Evolutionary conservation across 2,888 invertebrate species (phyloP), one percentile per base, ranked within the genome.

Genomic region (Myathropa florea): DNA sequence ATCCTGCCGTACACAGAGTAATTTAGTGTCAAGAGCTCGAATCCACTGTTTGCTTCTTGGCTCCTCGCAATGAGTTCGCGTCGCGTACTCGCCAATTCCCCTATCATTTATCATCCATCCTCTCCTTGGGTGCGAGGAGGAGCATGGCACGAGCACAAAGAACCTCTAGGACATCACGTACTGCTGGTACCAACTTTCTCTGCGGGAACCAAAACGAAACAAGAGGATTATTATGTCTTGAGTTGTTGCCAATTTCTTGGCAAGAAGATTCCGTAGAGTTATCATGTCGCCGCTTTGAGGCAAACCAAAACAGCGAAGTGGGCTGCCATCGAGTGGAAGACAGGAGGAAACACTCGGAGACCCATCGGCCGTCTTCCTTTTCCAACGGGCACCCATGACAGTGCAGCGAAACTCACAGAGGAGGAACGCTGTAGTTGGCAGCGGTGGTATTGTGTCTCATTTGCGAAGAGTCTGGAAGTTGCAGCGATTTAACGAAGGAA

Each of bases 181-280:
- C 65, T 83, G 72, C 64, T 70, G 23, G 57, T 24, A 14, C 73
- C 46, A 86, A 82, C 78, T 82, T 81, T 71, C 68, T 59, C 59
- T 33, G 30, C 67, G 72, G 68, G 24, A 75, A 67, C 61, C 64
- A 21, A 64, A 67, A 63, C 75, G 70, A 89, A 89, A 89, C 88
- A 89, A 88, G 88, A 88, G 86, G 88, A 89, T 88, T 89, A 89
- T 89, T 88, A 88, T 89, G 88, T 89, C 88, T 88, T 88, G 89
- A 88, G 81, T 81, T 88, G 78, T 88, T 89, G 89, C 89, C 89
- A 89, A 89, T 88, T 89, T 72, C 83, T 86, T 71, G 68, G 79
- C 78, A 53, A 73, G 68, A 75, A 75, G 79, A 79, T 86, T 79
- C 70, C 57, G 70, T 67, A 67, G 63, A 86, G 83, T 86, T 86